phyloP scores from a whole-genome alignment of 2,113 vertebrate species.

The Pterocles orientalis region DNA sequence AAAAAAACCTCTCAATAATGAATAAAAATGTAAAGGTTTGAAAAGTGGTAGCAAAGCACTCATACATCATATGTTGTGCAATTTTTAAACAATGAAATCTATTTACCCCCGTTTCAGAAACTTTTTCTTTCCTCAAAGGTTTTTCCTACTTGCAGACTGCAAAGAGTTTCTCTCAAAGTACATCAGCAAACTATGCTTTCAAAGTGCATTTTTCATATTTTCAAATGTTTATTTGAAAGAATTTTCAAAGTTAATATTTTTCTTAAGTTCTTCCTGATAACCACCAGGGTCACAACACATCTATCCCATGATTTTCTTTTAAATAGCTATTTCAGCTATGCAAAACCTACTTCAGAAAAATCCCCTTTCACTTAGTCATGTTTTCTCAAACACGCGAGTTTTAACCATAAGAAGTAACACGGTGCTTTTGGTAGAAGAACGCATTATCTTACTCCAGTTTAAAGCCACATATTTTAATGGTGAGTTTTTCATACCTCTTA shows the following conservation, averaged over 20 bases:
- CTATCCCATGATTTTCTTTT: neutral
- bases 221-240: neutral
- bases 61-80: neutral
- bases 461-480: constrained; percentile 34
- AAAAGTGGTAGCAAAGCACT: neutral
- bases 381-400: neutral
- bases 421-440: neutral
- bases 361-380: neutral
- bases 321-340: neutral
- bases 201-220: neutral
- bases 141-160: neutral
- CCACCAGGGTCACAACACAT: neutral
- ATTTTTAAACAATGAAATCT: neutral
- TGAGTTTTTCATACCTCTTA: constrained; percentile 8
- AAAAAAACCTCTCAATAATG: neutral
- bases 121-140: neutral
- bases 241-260: neutral
- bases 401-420: neutral
- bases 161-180: neutral
- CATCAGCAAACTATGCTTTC: neutral
- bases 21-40: neutral
- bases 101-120: neutral
- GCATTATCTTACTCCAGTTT: neutral
- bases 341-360: neutral
- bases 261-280: neutral